Evolutionary conservation across 2,797 vertebrate species (phyloP).

Genomic region (Mormyrus hasselquistii): DNA sequence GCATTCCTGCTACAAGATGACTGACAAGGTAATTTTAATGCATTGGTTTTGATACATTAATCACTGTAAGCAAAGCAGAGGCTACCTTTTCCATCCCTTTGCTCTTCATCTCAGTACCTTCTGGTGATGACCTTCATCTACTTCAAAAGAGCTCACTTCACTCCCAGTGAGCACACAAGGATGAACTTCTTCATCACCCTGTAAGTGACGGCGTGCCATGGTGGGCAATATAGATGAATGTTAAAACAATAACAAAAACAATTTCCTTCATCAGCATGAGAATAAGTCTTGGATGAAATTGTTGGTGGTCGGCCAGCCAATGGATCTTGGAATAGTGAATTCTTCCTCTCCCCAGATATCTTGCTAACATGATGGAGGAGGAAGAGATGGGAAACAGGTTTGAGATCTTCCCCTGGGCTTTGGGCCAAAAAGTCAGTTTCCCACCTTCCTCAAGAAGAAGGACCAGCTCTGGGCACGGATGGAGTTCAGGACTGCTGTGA

Average conservation of each 20-base stretch:
- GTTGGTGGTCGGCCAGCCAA: no score
- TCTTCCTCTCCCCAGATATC: slow-evolving; percentile 64
- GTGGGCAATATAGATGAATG: not conserved
- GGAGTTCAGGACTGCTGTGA: slow-evolving; percentile 85
- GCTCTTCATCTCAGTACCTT: slow-evolving; percentile 76
- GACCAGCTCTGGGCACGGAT: slow-evolving; percentile 88
- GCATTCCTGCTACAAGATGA: slow-evolving; percentile 89
- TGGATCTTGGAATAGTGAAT: no score
- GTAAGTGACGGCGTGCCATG: slow-evolving; percentile 63
- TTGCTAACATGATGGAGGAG: slow-evolving; percentile 97
- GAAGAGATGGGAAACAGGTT: slow-evolving; percentile 88
- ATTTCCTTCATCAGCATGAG: no score
- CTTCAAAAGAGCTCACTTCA: slow-evolving; percentile 90
- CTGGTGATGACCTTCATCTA: slow-evolving; percentile 97
- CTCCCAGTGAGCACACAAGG: slow-evolving; percentile 74
- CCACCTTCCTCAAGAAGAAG: slow-evolving; percentile 77
- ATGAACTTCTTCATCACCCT: slow-evolving; percentile 91
- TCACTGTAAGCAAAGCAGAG: not conserved
- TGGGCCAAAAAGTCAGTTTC: slow-evolving; percentile 80
- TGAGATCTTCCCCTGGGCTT: slow-evolving; percentile 94
- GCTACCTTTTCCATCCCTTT: not conserved
- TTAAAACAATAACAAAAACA: no score
- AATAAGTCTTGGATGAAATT: no score
- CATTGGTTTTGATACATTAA: not conserved
- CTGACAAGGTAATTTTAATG: slow-evolving; percentile 65